Evolutionary conservation across 2,888 invertebrate genomes (phyloP).

Genomic region (Apoda limacodes): DNA sequence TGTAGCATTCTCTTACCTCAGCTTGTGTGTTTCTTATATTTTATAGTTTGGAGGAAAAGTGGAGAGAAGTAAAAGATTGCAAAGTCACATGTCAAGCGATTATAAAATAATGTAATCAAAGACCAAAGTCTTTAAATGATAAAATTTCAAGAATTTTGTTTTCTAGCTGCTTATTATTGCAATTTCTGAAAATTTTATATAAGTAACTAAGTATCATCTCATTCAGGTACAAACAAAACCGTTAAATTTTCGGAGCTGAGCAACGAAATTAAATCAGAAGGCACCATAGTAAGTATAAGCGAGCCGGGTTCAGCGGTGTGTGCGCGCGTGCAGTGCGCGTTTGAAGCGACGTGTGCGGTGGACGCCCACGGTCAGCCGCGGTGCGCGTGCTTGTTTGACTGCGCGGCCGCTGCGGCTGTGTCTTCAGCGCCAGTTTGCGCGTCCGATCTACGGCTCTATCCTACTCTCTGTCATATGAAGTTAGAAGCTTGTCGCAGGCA

Average conservation of each 20-base stretch:
- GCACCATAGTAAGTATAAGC: constrained; percentile 41
- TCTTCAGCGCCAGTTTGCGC: constrained; percentile 81
- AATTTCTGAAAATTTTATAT: too few relatives aligned
- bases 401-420: constrained; percentile 68
- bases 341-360: constrained; percentile 86
- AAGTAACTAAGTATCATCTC: too few relatives aligned
- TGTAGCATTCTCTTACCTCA: too few relatives aligned
- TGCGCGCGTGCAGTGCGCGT: constrained; percentile 84
- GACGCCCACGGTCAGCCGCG: constrained; percentile 74
- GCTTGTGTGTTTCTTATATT: too few relatives aligned
- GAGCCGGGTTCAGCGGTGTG: constrained; percentile 73
- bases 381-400: constrained; percentile 85
- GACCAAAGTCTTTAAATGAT: too few relatives aligned
- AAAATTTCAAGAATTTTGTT: too few relatives aligned
- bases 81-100: too few relatives aligned
- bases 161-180: too few relatives aligned
- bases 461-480: constrained; percentile 87
- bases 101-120: too few relatives aligned
- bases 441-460: constrained; percentile 82
- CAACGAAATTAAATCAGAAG: constrained; percentile 44
- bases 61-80: too few relatives aligned
- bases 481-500: constrained; percentile 86
- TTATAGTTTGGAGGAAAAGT: too few relatives aligned
- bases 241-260: constrained; percentile 34
- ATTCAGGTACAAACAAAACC: constrained; percentile 43